Conservation (phyloP, 2,797 vertebrate species). For the Borostomias antarcticus region DNA sequence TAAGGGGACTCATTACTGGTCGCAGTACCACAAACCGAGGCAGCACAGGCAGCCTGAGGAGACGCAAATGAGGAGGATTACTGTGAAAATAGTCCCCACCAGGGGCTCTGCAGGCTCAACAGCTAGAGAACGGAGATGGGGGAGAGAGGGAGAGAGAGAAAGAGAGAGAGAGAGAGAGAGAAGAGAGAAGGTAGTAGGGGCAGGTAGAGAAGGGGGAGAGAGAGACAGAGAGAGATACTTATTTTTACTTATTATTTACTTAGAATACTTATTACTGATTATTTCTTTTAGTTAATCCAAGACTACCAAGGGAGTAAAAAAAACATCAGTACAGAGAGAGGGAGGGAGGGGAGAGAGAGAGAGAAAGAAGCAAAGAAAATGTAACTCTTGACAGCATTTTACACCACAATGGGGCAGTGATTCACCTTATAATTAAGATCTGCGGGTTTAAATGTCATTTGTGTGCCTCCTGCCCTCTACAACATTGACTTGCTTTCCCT, state of each 20-base stretch:
- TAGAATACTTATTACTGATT: too few relatives aligned
- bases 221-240: not conserved
- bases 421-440: constrained; percentile 60
- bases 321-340: constrained; percentile 20
- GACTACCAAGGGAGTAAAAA: constrained; percentile 7
- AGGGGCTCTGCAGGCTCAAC: constrained; percentile 21
- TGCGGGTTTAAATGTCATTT: constrained; percentile 55
- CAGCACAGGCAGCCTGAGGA: constrained; percentile 6
- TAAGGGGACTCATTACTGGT: constrained; percentile 19
- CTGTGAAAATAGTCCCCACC: constrained; percentile 20
- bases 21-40: constrained; percentile 17
- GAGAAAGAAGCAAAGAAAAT: constrained; percentile 48
- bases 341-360: constrained; percentile 5
- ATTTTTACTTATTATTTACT: too few relatives aligned
- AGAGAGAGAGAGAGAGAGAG: not conserved
- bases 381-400: constrained; percentile 61
- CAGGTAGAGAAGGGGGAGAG: not conserved
- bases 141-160: constrained; percentile 6
- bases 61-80: constrained; percentile 1
- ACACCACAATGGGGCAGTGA: constrained; percentile 50
- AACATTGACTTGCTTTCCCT: constrained; percentile 28
- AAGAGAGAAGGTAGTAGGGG: not conserved
- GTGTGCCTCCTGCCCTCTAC: constrained; percentile 24
- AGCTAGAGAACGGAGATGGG: not conserved
- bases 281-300: constrained; percentile 6